Conservation (phyloP, 2,888 invertebrate species). For the Griposia aprilina region DNA sequence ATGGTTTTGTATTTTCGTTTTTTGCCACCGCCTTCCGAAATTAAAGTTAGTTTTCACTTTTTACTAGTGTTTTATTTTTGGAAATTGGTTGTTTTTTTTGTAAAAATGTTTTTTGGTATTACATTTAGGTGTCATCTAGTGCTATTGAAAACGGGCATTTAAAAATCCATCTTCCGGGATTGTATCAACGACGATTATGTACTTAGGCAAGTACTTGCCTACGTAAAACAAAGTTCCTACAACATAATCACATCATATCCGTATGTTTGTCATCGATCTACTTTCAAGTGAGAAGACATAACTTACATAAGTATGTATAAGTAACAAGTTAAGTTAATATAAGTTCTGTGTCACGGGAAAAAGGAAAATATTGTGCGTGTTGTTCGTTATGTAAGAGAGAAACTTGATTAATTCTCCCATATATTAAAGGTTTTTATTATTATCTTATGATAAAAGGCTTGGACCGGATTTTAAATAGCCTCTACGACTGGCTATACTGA, state of each 20-base stretch:
- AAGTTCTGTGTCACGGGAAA: conserved; percentile 65
- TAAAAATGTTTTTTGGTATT: too few species aligned
- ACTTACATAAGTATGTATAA: conserved; percentile 42
- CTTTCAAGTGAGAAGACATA: conserved; percentile 36
- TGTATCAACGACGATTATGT: neutral
- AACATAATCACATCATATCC: conserved; percentile 19
- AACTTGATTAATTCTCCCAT: conserved; percentile 17
- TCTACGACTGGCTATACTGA: neutral
- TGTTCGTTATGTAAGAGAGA: conserved; percentile 56
- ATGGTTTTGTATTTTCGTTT: too few species aligned
- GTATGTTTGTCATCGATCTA: conserved; percentile 47
- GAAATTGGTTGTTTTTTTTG: too few species aligned
- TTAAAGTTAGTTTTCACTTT: too few species aligned
- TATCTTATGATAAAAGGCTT: conserved; percentile 1
- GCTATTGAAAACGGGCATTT: too few species aligned
- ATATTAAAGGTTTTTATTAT: conserved; percentile 5
- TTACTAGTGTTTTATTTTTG: too few species aligned
- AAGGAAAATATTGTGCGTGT: conserved; percentile 52
- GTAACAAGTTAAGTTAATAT: conserved; percentile 20
- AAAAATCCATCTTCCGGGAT: neutral
- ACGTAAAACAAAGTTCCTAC: neutral
- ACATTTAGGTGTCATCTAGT: too few species aligned
- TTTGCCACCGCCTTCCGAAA: too few species aligned
- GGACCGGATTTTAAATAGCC: neutral
- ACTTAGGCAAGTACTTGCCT: neutral